These are phyloP conservation scores for Calephelis virginiensis DNA, from an alignment of 1,140 invertebrate species.

Conservation along the genomic window DNA sequence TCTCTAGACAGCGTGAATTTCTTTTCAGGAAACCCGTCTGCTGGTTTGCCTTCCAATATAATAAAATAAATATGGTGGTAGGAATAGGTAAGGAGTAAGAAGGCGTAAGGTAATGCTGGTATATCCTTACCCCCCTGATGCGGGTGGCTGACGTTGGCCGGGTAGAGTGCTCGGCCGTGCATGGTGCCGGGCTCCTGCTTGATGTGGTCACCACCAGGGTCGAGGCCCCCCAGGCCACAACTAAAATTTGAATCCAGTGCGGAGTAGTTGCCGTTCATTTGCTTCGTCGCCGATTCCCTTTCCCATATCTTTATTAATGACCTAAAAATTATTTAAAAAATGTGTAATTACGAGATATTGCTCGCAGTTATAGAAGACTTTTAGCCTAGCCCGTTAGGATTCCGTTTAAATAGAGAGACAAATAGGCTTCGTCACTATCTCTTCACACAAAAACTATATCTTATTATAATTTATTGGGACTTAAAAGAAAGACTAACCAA, in stretches of 20 bases:
- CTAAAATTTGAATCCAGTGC: conserved; percentile 74
- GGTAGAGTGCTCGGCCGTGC: conserved; percentile 57
- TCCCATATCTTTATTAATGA: conserved; percentile 85
- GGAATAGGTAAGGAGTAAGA: too few species aligned
- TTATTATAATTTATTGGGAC: too few species aligned
- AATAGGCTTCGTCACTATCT: too few species aligned
- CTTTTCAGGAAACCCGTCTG: too few species aligned
- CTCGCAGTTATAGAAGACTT: not conserved
- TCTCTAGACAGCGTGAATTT: too few species aligned
- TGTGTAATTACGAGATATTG: too few species aligned
- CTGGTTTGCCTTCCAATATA: too few species aligned
- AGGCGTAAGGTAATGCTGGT: too few species aligned
- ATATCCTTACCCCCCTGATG: conserved; percentile 56
- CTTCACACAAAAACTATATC: too few species aligned
- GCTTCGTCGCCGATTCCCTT: conserved; percentile 67
- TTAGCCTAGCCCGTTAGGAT: not conserved
- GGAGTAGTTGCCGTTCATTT: conserved; percentile 74
- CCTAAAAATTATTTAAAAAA: conserved; percentile 29
- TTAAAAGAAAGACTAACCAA: too few species aligned
- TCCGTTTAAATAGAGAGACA: too few species aligned
- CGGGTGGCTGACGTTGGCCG: conserved; percentile 54
- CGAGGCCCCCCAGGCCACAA: conserved; percentile 69
- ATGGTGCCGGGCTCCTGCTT: conserved; percentile 52
- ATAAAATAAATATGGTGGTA: too few species aligned
- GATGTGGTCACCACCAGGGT: conserved; percentile 65